phyloP scores from a whole-genome alignment of 1,140 invertebrate species.

The Brachystomella parvula region DNA sequence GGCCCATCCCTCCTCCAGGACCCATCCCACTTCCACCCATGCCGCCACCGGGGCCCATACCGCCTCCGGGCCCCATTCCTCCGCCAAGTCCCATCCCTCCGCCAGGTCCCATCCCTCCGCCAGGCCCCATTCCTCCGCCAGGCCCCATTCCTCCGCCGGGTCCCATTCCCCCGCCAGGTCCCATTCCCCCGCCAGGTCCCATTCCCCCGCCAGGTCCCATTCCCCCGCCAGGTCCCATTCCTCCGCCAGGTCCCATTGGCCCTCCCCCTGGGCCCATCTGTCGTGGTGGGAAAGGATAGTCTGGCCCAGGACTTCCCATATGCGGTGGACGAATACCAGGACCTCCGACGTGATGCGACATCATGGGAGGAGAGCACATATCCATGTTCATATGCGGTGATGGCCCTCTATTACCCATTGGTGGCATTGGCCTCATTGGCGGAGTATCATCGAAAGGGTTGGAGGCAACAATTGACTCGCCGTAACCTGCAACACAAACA shows the following conservation, averaged over 20 bases:
- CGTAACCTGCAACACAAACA: constrained; percentile 53
- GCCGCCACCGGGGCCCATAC: constrained; percentile 36
- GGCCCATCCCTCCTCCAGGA: constrained; percentile 45
- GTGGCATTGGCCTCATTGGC: constrained; percentile 44
- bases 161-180: constrained; percentile 51
- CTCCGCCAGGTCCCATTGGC: constrained; percentile 59
- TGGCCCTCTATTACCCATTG: constrained; percentile 44
- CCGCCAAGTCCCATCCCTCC: too few relatives aligned
- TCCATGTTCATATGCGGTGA: constrained; percentile 50
- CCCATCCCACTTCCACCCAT: constrained; percentile 43
- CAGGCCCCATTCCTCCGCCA: constrained; percentile 49
- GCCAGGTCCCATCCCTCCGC: constrained; percentile 45
- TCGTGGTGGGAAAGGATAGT: constrained; percentile 23
- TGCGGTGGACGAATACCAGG: constrained; percentile 17
- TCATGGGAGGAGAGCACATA: constrained; percentile 30
- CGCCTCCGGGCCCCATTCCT: constrained; percentile 7
- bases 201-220: constrained; percentile 41
- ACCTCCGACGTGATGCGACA: constrained; percentile 35
- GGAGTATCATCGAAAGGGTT: constrained; percentile 93
- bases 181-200: constrained; percentile 44
- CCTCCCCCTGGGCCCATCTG: constrained; percentile 36
- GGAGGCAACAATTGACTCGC: constrained; percentile 85
- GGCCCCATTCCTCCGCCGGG: constrained; percentile 43
- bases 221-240: constrained; percentile 39
- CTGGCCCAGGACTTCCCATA: constrained; percentile 21